These are phyloP conservation scores for Percina caprodes DNA, from an alignment of 2,113 vertebrate genomes.

Conservation along the genomic window DNA sequence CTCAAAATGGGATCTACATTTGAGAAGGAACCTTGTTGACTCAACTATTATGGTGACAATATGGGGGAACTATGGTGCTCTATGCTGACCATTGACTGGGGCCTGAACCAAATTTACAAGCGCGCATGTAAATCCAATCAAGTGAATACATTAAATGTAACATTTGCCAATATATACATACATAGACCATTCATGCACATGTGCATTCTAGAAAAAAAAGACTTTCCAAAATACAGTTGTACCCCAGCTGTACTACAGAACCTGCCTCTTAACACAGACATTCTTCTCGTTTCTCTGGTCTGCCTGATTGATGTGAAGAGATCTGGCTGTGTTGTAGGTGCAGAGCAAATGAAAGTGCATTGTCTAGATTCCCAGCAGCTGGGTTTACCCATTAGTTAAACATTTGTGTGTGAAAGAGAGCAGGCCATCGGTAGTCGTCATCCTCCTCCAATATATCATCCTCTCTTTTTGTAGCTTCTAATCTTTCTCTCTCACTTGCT, in stretches of 20 bases:
- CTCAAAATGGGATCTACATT: not conserved
- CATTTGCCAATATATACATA: not conserved
- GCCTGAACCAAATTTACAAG: not conserved
- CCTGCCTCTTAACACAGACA: not conserved
- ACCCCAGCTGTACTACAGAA: not conserved
- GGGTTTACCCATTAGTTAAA: conserved; percentile 58
- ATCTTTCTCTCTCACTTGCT: not conserved
- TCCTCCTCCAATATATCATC: conserved; percentile 18
- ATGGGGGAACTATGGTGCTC: not conserved
- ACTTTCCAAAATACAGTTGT: not conserved
- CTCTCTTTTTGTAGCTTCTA: not conserved
- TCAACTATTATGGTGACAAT: not conserved
- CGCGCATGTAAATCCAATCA: not conserved
- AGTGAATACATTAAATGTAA: not conserved
- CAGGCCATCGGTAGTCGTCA: not conserved
- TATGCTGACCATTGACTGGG: not conserved
- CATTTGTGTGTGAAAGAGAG: conserved; percentile 16
- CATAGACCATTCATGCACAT: not conserved
- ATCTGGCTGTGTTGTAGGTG: conserved; percentile 30
- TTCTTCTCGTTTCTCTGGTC: not conserved
- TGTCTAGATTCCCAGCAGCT: conserved; percentile 50
- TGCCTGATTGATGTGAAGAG: conserved; percentile 17
- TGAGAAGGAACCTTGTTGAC: not conserved
- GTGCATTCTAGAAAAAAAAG: conserved; percentile 12
- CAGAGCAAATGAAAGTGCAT: conserved; percentile 51